Evolutionary conservation across 2,888 invertebrate genomes (phyloP).

Genomic region (Rotaria sp.): DNA sequence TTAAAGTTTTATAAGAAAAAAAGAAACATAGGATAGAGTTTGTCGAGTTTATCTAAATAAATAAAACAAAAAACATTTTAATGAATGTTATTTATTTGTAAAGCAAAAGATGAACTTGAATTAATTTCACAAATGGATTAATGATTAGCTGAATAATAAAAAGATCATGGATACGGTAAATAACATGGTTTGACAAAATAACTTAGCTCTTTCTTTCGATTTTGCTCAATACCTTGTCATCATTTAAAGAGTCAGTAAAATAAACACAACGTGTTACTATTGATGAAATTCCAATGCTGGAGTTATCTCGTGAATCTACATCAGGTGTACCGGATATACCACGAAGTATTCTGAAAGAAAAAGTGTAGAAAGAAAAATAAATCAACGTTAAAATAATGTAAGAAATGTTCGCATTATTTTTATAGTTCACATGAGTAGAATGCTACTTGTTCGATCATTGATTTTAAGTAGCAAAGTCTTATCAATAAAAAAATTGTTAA

Average conservation of each 20-base stretch:
- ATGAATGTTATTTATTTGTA: background rate
- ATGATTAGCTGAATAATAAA: background rate
- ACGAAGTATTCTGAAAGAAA: background rate
- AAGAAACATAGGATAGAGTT: conserved; percentile 86
- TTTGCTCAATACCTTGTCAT: background rate
- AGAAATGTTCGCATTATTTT: too few species aligned
- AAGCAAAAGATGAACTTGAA: background rate
- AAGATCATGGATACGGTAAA: background rate
- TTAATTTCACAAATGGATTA: background rate
- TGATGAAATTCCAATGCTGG: background rate
- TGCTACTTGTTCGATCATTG: too few species aligned
- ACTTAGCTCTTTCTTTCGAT: background rate
- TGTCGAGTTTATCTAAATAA: conserved; percentile 85
- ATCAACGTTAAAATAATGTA: too few species aligned
- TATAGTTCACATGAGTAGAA: too few species aligned
- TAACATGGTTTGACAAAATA: background rate
- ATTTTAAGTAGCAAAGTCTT: too few species aligned
- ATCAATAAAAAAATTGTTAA: too few species aligned
- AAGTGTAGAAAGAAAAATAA: background rate
- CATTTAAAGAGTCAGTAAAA: background rate
- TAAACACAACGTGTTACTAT: background rate
- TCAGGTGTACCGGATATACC: too few species aligned
- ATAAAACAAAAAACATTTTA: conserved; percentile 57
- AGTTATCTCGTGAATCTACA: background rate
- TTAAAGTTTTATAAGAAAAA: conserved; percentile 91